Base-by-base conservation (phyloP, 2,113 vertebrate species). In the Psittacus erithacus region DNA sequence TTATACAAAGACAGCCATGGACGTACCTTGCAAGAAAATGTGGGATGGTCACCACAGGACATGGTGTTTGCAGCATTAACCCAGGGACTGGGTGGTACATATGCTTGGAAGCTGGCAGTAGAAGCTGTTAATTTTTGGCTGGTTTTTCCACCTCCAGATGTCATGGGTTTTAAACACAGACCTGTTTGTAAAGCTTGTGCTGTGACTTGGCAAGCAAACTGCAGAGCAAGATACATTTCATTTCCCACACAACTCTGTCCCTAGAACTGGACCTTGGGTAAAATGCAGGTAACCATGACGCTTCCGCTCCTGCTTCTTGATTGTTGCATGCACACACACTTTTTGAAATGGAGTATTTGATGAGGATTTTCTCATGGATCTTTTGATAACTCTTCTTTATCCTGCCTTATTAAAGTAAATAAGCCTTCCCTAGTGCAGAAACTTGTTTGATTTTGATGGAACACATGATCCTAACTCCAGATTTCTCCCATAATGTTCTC, bases 1-100 rank as follows among this genome's bases (percentile, higher is more conserved):
- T 78, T 50, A 8, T 23, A 53, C 18, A 35, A 65, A 85, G 19
- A 25, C 8, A 87, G 6, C 8, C 33, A 75, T 27, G n/a, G 68
- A 46, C 2, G 1, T n/a, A 4, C 11, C 15, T 38, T n/a, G 39
- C 10, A 69, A 57, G 44, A 67, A 69, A 46, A 5, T 3, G 17
- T 47, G 22, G 17, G 60, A 11, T 3, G 22, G 39, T 69, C 47
- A 50, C 39, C 10, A 33, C n/a, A 59, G 59, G 18, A 19, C 50
- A 3, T 4, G 7, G n/a, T 33, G 10, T 23, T 33, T 75, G 43
- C 82, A 79, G 55, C 91, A 27, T 23, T 64, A 60, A 73, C 25
- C 29, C 39, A 52, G 24, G 20, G 16, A 52, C 5, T 5, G 17
- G 27, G 25, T 8, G 3, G 18, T 13, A 49, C 25, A 5, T 0